phyloP scores from a whole-genome alignment of 2,797 vertebrate species.

The Sebastes kiyomatsui region DNA sequence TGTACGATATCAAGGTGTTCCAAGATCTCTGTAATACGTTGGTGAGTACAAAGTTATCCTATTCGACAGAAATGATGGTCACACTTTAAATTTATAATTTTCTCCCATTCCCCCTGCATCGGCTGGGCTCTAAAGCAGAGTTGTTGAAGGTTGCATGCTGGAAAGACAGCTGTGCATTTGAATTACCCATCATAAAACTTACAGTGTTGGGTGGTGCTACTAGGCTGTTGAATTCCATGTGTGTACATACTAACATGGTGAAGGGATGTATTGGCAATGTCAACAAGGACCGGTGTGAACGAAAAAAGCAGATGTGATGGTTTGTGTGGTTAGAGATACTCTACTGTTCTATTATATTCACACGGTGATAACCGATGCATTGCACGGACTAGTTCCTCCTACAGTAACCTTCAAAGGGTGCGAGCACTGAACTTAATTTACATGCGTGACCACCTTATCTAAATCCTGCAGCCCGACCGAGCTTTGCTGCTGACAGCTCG shows the following conservation, averaged over 20 bases:
- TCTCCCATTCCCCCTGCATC: background rate
- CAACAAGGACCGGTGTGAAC: background rate
- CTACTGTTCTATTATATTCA: background rate
- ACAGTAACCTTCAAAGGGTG: background rate
- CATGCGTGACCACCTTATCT: constrained; percentile 11
- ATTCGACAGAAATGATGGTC: background rate
- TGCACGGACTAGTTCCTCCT: background rate
- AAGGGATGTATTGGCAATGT: background rate
- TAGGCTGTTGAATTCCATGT: too few relatives aligned
- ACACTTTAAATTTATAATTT: background rate
- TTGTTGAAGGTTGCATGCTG: too few relatives aligned
- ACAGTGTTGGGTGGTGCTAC: too few relatives aligned
- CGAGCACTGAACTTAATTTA: background rate
- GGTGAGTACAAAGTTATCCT: background rate
- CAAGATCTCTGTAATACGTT: background rate
- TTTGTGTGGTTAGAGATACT: background rate
- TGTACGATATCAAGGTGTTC: background rate
- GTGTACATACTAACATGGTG: too few relatives aligned
- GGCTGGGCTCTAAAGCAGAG: too few relatives aligned
- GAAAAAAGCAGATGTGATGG: too few relatives aligned
- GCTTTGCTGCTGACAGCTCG: constrained; percentile 3
- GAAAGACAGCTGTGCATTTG: background rate
- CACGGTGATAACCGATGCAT: background rate
- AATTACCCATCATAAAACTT: background rate
- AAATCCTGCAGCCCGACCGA: background rate